Evolutionary conservation across 2,888 invertebrate species (phyloP).

Genomic region (Sisyra nigra): DNA sequence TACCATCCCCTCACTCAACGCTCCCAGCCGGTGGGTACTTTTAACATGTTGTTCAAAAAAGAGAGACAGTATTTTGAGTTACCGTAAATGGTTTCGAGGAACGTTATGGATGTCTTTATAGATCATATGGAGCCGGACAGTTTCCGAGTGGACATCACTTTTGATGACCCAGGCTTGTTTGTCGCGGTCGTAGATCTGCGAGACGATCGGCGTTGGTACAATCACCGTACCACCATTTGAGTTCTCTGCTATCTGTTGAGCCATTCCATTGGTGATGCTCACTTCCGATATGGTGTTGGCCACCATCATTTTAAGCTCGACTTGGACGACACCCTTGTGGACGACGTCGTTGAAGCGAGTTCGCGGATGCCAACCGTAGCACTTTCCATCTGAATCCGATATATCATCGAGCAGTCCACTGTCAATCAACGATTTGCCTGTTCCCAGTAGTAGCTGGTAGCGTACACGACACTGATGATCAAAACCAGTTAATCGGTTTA

Average conservation of each 20-base stretch:
- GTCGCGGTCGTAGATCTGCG: constrained; percentile 61
- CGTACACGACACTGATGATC: constrained; percentile 63
- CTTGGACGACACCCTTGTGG: constrained; percentile 42
- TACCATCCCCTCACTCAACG: too few species aligned
- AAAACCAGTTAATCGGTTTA: constrained; percentile 63
- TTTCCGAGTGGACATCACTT: constrained; percentile 61
- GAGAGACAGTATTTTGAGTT: constrained; percentile 10
- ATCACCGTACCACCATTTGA: constrained; percentile 28
- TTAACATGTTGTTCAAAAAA: too few species aligned
- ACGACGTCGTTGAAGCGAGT: constrained; percentile 39
- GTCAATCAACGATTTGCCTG: constrained; percentile 47
- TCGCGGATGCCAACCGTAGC: constrained; percentile 53
- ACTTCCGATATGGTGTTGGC: constrained; percentile 53
- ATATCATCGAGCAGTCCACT: constrained; percentile 55
- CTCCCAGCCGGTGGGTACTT: too few species aligned
- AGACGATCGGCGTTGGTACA: constrained; percentile 37
- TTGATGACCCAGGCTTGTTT: constrained; percentile 67
- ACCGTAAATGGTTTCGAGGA: constrained; percentile 57
- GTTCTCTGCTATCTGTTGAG: not conserved
- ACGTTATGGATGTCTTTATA: constrained; percentile 64
- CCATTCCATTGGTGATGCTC: constrained; percentile 19
- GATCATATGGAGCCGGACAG: constrained; percentile 54
- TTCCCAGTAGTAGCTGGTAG: constrained; percentile 52
- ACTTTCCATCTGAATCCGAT: constrained; percentile 52
- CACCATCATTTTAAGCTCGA: constrained; percentile 57